Evolutionary conservation across 1,140 invertebrate genomes (phyloP).

Genomic region (Brachionus asplanchnoidis): DNA sequence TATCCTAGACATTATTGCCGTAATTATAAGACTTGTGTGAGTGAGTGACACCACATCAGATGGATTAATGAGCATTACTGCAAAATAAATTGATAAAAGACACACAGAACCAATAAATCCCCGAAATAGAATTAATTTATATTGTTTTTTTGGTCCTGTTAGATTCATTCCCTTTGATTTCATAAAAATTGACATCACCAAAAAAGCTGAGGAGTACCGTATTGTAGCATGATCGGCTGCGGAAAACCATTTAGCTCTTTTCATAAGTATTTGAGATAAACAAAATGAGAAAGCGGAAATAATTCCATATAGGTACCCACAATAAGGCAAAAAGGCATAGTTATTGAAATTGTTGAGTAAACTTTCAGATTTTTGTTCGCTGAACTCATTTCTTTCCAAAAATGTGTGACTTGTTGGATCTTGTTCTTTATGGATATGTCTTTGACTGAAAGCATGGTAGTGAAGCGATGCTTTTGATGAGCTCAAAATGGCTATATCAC

Average conservation of each 20-base stretch:
- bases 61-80: slow-evolving; percentile 29
- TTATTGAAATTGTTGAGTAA: neutral
- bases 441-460: neutral
- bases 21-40: slow-evolving; percentile 22
- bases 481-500: neutral
- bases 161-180: neutral
- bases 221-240: slow-evolving; percentile 22
- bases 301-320: neutral
- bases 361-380: neutral
- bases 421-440: neutral
- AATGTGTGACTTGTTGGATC: neutral
- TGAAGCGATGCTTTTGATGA: neutral
- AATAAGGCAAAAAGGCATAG: neutral
- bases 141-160: slow-evolving; percentile 9
- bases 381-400: neutral
- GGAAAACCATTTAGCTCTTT: neutral
- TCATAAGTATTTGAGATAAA: slow-evolving; percentile 16
- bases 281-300: slow-evolving; percentile 2
- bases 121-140: neutral
- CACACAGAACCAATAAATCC: slow-evolving; percentile 8
- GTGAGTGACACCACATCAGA: neutral
- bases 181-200: neutral
- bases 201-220: neutral
- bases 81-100: slow-evolving; percentile 32
- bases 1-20: slow-evolving; percentile 26